Percentiles rank a stretch among this genome's conserved stretches.
phyloP scores from a whole-genome alignment of 2,113 vertebrate genomes.

The Macaca nemestrina region DNA sequence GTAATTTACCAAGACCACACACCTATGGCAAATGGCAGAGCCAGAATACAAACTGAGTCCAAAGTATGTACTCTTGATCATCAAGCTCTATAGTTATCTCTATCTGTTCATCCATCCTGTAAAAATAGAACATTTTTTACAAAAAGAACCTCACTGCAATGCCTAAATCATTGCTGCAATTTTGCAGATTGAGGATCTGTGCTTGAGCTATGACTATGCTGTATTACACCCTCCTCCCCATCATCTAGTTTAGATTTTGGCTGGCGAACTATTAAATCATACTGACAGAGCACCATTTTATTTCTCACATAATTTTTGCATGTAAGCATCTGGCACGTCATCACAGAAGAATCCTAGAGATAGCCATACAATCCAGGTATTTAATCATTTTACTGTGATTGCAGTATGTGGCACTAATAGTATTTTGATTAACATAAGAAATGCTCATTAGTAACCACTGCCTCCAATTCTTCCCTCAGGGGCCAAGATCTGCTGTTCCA shows the following conservation, averaged over 20 bases:
- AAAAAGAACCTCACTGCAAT: slow-evolving; percentile 7
- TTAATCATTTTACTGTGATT: slow-evolving; percentile 14
- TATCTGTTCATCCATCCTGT: neutral
- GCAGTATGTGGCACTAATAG: neutral
- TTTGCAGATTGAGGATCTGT: neutral
- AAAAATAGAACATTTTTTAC: neutral
- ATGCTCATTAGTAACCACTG: slow-evolving; percentile 16
- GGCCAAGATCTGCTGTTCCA: neutral
- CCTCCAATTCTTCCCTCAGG: slow-evolving; percentile 32
- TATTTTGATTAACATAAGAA: slow-evolving; percentile 40
- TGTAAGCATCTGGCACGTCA: slow-evolving; percentile 6
- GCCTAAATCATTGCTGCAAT: neutral
- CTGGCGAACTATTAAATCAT: slow-evolving; percentile 4
- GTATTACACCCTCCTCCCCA: neutral
- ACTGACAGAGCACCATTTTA: neutral
- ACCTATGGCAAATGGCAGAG: neutral
- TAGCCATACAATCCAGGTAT: neutral
- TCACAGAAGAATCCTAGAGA: neutral
- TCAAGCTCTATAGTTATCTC: neutral
- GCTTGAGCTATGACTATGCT: neutral
- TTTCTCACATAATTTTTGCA: slow-evolving; percentile 20
- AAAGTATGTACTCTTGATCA: neutral
- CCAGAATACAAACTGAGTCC: neutral
- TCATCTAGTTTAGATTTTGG: slow-evolving; percentile 10
- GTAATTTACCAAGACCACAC: slow-evolving; percentile 19